Conservation (phyloP, 2,888 invertebrate genomes). For the Opisthograptis luteolata region DNA sequence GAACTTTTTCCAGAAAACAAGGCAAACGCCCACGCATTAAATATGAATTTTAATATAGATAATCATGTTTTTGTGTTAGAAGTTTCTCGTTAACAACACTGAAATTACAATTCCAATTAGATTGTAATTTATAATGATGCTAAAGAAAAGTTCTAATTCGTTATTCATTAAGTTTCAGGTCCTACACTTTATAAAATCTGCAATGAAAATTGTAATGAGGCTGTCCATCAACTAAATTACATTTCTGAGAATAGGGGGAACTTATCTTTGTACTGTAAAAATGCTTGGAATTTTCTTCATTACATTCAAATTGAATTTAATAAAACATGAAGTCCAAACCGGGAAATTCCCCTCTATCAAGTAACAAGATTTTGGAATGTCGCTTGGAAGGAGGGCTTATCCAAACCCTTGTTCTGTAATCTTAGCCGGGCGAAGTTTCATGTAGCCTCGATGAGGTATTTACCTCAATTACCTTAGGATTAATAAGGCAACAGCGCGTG, state of each 20-base stretch:
- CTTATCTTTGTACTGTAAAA: constrained; percentile 26
- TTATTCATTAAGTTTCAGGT: constrained; percentile 17
- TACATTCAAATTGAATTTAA: constrained; percentile 29
- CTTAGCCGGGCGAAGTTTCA: constrained; percentile 12
- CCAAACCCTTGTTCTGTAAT: too few relatives aligned
- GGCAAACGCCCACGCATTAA: too few relatives aligned
- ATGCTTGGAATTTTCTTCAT: constrained; percentile 29
- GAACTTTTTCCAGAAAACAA: too few relatives aligned
- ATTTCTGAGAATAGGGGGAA: constrained; percentile 21
- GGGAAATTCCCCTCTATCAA: constrained; percentile 19
- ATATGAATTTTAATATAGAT: background rate
- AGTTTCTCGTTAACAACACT: constrained; percentile 1
- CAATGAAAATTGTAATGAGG: constrained; percentile 22
- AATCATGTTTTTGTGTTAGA: background rate
- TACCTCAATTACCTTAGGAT: constrained; percentile 24
- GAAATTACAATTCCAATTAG: constrained; percentile 13
- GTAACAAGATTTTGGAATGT: constrained; percentile 26
- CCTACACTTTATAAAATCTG: constrained; percentile 23
- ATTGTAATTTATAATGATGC: constrained; percentile 9
- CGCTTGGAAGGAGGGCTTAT: constrained; percentile 5
- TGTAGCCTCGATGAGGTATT: constrained; percentile 16
- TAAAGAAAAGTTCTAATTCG: constrained; percentile 11
- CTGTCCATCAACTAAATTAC: constrained; percentile 24
- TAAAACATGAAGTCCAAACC: constrained; percentile 23
- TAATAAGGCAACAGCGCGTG: constrained; percentile 24